Evolutionary conservation across 2,888 invertebrate species (phyloP).

Genomic region (Diogma glabrata): DNA sequence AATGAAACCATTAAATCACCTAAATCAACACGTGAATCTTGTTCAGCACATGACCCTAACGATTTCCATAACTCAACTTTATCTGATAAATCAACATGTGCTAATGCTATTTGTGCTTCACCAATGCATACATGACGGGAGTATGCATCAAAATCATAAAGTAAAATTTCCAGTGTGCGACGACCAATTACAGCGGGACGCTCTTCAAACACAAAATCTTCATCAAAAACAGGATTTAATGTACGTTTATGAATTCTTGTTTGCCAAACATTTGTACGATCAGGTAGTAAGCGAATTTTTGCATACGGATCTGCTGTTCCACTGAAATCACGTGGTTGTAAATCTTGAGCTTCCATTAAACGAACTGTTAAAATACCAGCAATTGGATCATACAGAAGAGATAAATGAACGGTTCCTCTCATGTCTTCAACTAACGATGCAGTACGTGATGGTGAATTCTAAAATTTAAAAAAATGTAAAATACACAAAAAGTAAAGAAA

Average conservation of each 20-base stretch:
- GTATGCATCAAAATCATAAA: slow-evolving; percentile 55
- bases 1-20: slow-evolving; percentile 88
- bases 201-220: slow-evolving; percentile 56
- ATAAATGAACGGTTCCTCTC: slow-evolving; percentile 50
- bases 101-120: slow-evolving; percentile 44
- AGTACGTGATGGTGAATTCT: slow-evolving; percentile 29
- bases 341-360: slow-evolving; percentile 49
- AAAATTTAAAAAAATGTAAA: slow-evolving; percentile 16
- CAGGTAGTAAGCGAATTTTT: slow-evolving; percentile 48
- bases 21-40: slow-evolving; percentile 58
- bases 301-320: slow-evolving; percentile 56
- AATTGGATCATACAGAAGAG: slow-evolving; percentile 48
- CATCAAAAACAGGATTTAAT: slow-evolving; percentile 54
- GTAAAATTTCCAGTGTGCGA: slow-evolving; percentile 46
- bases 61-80: slow-evolving; percentile 46
- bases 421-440: slow-evolving; percentile 36
- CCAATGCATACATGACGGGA: slow-evolving; percentile 53
- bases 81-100: slow-evolving; percentile 43
- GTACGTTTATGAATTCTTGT: slow-evolving; percentile 52
- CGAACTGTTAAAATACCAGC: slow-evolving; percentile 50
- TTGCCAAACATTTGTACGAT: slow-evolving; percentile 49
- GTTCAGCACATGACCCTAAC: slow-evolving; percentile 40
- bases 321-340: slow-evolving; percentile 45
- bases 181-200: slow-evolving; percentile 39
- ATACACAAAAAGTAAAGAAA: not conserved